Evolutionary conservation across 2,888 invertebrate genomes (phyloP).

Genomic region (Leucophenga montana): DNA sequence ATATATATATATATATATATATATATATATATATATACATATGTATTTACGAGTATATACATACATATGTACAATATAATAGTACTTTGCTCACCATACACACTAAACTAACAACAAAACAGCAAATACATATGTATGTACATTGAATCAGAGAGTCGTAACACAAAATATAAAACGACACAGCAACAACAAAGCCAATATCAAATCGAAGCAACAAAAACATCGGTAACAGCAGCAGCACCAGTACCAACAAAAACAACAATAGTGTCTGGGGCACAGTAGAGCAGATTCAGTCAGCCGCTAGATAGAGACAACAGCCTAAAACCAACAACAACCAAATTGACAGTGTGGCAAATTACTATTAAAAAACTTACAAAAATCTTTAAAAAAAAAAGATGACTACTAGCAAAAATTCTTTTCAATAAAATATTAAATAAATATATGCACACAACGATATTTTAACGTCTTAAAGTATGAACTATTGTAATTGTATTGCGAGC

Average conservation of each 20-base stretch:
- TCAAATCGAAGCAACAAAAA: constrained; percentile 28
- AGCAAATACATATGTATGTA: not conserved
- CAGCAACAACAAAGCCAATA: constrained; percentile 14
- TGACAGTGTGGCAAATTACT: not conserved
- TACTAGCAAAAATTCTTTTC: no score
- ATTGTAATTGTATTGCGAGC: no score
- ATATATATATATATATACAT: not conserved
- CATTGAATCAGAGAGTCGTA: constrained; percentile 8
- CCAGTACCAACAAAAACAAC: constrained; percentile 38
- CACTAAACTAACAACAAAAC: not conserved
- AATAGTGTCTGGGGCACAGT: not conserved
- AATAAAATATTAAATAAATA: no score
- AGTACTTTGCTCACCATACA: not conserved
- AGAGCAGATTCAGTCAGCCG: no score
- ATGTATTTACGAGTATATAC: not conserved
- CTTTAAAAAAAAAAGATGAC: no score
- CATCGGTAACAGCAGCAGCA: constrained; percentile 31
- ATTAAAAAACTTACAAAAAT: no score
- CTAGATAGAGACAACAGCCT: not conserved
- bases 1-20: not conserved
- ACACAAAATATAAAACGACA: constrained; percentile 1
- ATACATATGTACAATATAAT: not conserved
- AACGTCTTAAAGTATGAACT: no score
- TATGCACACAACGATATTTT: no score
- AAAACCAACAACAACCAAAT: not conserved